Percentiles rank a stretch among this genome's conserved stretches.
phyloP scores from a whole-genome alignment of 2,113 vertebrate genomes.

The Protobothrops flavoviridis region DNA sequence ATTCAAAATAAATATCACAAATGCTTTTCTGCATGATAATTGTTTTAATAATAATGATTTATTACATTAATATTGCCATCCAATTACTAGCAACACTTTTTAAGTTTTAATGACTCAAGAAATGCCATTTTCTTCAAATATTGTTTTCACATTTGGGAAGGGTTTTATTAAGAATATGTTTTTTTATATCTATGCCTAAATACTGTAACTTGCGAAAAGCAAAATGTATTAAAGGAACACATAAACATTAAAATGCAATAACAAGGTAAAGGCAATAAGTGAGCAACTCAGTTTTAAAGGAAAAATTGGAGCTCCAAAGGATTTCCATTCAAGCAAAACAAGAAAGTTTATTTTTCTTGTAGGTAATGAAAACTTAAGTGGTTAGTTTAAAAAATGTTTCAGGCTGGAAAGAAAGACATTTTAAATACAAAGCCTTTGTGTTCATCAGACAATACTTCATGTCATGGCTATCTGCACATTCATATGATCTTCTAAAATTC shows the following conservation, averaged over 20 bases:
- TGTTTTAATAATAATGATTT: no score
- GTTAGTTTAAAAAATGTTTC: slow-evolving; percentile 46
- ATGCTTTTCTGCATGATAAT: background rate
- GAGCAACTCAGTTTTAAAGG: slow-evolving; percentile 30
- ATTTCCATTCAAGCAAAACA: slow-evolving; percentile 52
- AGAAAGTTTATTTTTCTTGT: slow-evolving; percentile 34
- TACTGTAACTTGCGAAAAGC: slow-evolving; percentile 27
- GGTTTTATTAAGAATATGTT: slow-evolving; percentile 9
- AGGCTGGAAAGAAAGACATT: slow-evolving; percentile 46
- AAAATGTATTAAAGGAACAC: slow-evolving; percentile 44
- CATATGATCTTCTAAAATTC: slow-evolving; percentile 19
- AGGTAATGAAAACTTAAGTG: slow-evolving; percentile 43
- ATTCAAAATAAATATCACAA: background rate
- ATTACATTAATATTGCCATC: no score
- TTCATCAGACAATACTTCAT: slow-evolving; percentile 53
- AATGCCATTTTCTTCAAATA: slow-evolving; percentile 5
- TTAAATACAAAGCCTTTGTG: slow-evolving; percentile 37
- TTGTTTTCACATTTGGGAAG: background rate
- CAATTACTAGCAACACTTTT: no score
- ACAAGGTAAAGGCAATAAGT: slow-evolving; percentile 33
- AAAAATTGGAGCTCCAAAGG: slow-evolving; percentile 18
- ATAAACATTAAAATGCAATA: slow-evolving; percentile 33
- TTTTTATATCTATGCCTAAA: slow-evolving; percentile 11
- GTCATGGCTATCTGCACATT: slow-evolving; percentile 20
- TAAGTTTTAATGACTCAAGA: background rate